Conservation (phyloP, 2,888 invertebrate genomes). For the Odontocolon sp. region DNA sequence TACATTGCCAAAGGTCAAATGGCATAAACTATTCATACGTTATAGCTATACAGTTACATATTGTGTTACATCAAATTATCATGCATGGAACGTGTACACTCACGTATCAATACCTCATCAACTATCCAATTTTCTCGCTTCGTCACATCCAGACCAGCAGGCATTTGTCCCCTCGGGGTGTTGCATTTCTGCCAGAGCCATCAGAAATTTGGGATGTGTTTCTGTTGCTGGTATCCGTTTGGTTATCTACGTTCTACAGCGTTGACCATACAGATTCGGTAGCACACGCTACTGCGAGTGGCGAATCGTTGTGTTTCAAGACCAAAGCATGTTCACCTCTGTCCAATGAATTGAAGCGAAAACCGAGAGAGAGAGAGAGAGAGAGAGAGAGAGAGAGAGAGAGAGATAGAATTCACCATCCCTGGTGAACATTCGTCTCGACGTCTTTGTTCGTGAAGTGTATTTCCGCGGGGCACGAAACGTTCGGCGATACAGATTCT, state of each 20-base stretch:
- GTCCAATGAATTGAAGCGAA: not conserved
- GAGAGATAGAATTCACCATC: not conserved
- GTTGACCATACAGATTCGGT: not conserved
- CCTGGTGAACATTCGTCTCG: not conserved
- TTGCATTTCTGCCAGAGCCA: not conserved
- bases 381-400: not conserved
- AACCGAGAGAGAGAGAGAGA: not conserved
- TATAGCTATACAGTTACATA: not conserved
- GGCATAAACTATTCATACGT: too few species aligned
- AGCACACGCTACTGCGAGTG: conserved; percentile 1
- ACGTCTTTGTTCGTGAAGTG: conserved; percentile 44
- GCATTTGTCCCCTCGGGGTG: not conserved
- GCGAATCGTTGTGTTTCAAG: not conserved
- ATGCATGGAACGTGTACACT: not conserved
- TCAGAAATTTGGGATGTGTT: not conserved
- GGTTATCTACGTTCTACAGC: conserved; percentile 19
- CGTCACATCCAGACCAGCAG: not conserved
- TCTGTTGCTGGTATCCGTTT: conserved; percentile 13
- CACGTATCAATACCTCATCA: conserved; percentile 1
- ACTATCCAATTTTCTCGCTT: not conserved
- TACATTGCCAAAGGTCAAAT: not conserved
- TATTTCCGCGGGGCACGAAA: conserved; percentile 18
- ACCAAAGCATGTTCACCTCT: conserved; percentile 19
- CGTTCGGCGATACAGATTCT: not conserved
- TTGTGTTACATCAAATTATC: not conserved